A percentile compares a stretch with the other conserved stretches of the same genome.
phyloP scores from a whole-genome alignment of 2,113 vertebrate genomes.

The Cynocephalus volans region DNA sequence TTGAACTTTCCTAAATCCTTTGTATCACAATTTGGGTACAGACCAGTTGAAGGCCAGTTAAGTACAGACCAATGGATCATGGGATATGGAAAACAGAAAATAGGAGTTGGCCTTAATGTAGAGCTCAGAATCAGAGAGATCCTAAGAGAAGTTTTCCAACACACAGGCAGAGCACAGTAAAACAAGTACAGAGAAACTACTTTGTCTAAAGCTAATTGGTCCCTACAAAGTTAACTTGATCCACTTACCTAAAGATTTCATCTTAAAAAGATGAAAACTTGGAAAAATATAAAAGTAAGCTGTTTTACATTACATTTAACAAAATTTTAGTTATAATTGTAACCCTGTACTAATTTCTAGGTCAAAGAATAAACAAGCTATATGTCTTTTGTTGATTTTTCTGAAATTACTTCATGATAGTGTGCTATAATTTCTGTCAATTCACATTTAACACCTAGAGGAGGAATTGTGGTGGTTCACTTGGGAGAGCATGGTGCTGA shows the following conservation, averaged over 20 bases:
- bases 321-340: slow-evolving; percentile 50
- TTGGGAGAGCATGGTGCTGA: too few species aligned
- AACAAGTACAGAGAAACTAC: not conserved
- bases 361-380: slow-evolving; percentile 6
- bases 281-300: not conserved
- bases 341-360: slow-evolving; percentile 15
- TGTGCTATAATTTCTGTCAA: not conserved
- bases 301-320: not conserved
- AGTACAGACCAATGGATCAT: not conserved
- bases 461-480: not conserved
- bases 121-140: not conserved
- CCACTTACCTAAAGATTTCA: slow-evolving; percentile 11
- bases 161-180: not conserved
- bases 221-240: slow-evolving; percentile 31
- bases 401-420: slow-evolving; percentile 51
- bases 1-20: not conserved
- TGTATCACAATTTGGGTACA: not conserved
- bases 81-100: not conserved
- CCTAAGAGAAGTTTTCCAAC: not conserved
- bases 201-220: not conserved
- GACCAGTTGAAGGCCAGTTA: not conserved
- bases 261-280: slow-evolving; percentile 7
- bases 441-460: slow-evolving; percentile 20
- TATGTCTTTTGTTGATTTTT: not conserved
- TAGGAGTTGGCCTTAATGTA: not conserved